Evolutionary conservation across 1,140 invertebrate species (phyloP), one percentile per base, ranked within the genome.

Genomic region (Scaptomyza montana): DNA sequence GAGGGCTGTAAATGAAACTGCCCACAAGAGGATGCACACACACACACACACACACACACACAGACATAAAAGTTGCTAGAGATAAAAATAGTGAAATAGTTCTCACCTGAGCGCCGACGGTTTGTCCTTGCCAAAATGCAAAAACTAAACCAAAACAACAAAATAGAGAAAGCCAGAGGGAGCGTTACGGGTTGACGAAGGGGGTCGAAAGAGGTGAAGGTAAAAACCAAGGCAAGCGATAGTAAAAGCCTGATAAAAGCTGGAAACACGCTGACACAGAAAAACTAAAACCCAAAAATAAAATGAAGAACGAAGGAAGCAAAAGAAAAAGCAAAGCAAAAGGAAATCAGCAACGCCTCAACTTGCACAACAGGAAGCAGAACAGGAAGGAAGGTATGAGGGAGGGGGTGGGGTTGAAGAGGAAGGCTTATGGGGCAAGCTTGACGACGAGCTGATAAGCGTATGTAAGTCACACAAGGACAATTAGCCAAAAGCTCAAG

Each of bases 401-500:
- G n/a, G n/a, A 41, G 46, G 36, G 5, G 7, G 9, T 4, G 9
- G 6, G 16, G 1, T 16, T 16, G 16, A 16, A 33, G 41, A 45
- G 19, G 12, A 9, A 16, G 19, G n/a, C 4, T 12, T 53, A 10
- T 36, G 25, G 54, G 41, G 28, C 21, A 13, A 54, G 46, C 2
- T 41, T 45, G 51, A 16, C 36, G 36, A 43, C 50, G 47, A 57
- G 47, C 65, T 70, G 74, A 85, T 85, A 86, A 78, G 72, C 75
- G 77, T 71, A 87, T 77, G 66, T 81, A 79, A 87, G 84, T 80
- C 84, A 89, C 80, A 89, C 84, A 89, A 89, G 79, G 80, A 89
- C 84, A 89, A 89, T 89, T 89, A 89, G 84, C 77, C 79, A 63
- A 73, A 72, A 73, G 69, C 68, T 67, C 56, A 72, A 76, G 69